phyloP scores from a whole-genome alignment of 2,113 vertebrate genomes.

The Carollia perspicillata region DNA sequence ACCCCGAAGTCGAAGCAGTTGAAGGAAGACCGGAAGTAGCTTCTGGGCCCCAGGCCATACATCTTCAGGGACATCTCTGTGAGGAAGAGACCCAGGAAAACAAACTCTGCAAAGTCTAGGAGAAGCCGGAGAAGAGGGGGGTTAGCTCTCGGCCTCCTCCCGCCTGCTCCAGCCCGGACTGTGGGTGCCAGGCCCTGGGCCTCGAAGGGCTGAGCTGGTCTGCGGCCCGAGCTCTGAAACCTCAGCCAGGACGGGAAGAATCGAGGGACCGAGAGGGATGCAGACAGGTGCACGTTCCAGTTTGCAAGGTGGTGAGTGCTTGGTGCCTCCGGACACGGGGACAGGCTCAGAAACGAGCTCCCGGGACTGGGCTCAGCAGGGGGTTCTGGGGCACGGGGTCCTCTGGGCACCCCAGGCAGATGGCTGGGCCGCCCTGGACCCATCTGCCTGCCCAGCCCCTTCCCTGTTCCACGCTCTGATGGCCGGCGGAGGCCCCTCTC shows the following conservation, averaged over 20 bases:
- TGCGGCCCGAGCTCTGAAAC: neutral
- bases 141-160: conserved; percentile 23
- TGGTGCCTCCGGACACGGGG: accelerated
- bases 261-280: accelerated
- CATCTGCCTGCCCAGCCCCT: accelerated
- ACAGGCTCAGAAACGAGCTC: accelerated
- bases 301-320: neutral
- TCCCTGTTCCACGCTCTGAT: accelerated
- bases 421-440: neutral
- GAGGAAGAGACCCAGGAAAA: conserved; percentile 96
- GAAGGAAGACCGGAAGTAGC: conserved; percentile 98
- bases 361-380: neutral
- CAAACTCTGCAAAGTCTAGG: conserved; percentile 96
- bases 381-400: neutral
- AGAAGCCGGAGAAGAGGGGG: conserved; percentile 45
- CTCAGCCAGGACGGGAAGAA: neutral
- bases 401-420: neutral
- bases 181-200: neutral
- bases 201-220: neutral
- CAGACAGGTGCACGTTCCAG: neutral
- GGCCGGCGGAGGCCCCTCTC: neutral
- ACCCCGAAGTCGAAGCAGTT: conserved; percentile 99
- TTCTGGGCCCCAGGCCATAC: conserved; percentile 95
- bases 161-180: neutral
- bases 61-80: conserved; percentile 98